Base-by-base conservation (phyloP, 2,888 invertebrate genomes). In the Adelphocoris suturalis region DNA sequence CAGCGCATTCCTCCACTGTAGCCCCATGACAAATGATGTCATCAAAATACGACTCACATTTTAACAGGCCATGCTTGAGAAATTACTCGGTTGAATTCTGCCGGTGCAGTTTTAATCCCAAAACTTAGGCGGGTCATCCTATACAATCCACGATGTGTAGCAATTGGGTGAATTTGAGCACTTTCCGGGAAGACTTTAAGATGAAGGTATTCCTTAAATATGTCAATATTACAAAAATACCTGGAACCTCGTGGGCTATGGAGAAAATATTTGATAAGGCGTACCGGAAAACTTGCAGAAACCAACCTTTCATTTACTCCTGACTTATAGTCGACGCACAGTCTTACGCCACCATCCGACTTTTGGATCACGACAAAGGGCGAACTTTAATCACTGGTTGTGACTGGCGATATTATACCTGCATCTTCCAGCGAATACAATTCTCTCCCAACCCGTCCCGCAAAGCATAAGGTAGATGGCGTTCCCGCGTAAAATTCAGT, bases 201-300 rank as follows among this genome's bases (percentile, higher is more conserved):
- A 48, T 78, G 55, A 11, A 37, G n/a, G 13, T 28, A 92, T 13
- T 91, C 92, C 84, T 92, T 91, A 84, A 84, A 90, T 47, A 92
- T 47, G 86, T 92, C 91, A 14, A 91, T 28, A 55, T 81, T 78
- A 52, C 91, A 92, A 87, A 91, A 92, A 55, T 90, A 87, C 14
- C 47, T 7, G 23, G 82, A 82, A 23, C 48, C 23, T 23, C 82
- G 46, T n/a, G 52, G 47, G 48, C 52, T 48, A 52, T 52, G 37
- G 52, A 82, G 82, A 16, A 82, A 48, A 52, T 82, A 16, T 13
- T 82, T 52, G 13, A 82, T 82, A 5, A 19, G 16, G n/a, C 82
- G 82, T 23, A 82, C 52, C 11, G 82, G 82, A 82, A 48, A 82
- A n/a, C 27, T 82, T 9, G 82, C 47, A n/a, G 48, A 48, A 16